Percentiles rank a stretch among this genome's conserved stretches.
phyloP scores from a whole-genome alignment of 2,888 invertebrate genomes.

The Callyntrura guangdongensis region DNA sequence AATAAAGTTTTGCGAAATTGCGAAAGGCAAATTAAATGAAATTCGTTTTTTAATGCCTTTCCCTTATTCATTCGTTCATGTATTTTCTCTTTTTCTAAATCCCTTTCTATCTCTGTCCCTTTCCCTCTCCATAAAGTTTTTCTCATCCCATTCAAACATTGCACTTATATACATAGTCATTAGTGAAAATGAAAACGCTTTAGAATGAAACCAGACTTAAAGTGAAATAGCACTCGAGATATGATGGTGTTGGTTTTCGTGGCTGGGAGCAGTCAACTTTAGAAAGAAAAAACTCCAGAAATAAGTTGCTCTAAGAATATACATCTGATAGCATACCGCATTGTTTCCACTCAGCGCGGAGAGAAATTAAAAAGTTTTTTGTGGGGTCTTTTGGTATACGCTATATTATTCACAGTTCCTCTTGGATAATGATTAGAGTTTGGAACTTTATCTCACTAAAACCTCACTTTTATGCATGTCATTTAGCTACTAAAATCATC shows the following conservation, averaged over 20 bases:
- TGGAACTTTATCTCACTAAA: too few relatives aligned
- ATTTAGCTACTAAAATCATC: too few relatives aligned
- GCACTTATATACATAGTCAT: slow-evolving; percentile 46
- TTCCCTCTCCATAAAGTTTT: background rate
- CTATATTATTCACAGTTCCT: background rate
- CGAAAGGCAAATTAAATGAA: slow-evolving; percentile 73
- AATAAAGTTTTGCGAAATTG: slow-evolving; percentile 63
- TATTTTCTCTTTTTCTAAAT: slow-evolving; percentile 18
- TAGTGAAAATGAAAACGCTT: slow-evolving; percentile 55
- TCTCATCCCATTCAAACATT: slow-evolving; percentile 32
- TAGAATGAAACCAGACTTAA: slow-evolving; percentile 26
- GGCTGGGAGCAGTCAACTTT: background rate
- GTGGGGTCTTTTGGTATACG: background rate
- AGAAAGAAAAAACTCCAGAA: background rate
- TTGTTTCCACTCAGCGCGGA: slow-evolving; percentile 18
- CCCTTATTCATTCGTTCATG: background rate
- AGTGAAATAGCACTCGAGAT: slow-evolving; percentile 10
- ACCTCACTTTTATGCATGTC: too few relatives aligned
- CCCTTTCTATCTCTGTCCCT: background rate
- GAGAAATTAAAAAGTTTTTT: slow-evolving; percentile 50
- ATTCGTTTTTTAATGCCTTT: slow-evolving; percentile 55
- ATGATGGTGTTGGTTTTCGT: background rate
- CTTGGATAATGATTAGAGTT: background rate
- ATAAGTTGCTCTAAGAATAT: background rate
- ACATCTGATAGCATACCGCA: slow-evolving; percentile 24